Conservation (phyloP, 1,140 invertebrate species). For the Thaumatotibia leucotreta region DNA sequence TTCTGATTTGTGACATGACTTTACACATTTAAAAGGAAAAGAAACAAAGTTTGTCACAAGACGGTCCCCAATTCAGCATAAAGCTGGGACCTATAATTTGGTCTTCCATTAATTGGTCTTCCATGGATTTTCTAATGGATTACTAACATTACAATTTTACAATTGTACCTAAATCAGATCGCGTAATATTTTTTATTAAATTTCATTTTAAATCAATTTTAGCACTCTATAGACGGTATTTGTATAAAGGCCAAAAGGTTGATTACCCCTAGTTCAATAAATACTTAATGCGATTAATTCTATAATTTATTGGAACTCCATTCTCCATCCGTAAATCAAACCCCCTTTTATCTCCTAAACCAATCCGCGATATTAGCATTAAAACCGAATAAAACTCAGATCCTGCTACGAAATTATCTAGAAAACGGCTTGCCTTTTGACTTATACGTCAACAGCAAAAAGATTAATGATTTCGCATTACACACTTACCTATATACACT, state of each 20-base stretch:
- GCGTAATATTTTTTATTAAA: too few relatives aligned
- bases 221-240: too few relatives aligned
- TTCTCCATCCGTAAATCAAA: neutral
- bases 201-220: too few relatives aligned
- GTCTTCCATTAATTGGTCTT: too few relatives aligned
- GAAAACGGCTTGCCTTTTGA: neutral
- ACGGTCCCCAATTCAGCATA: too few relatives aligned
- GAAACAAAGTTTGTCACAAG: too few relatives aligned
- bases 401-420: neutral
- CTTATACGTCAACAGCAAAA: neutral
- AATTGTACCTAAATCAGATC: too few relatives aligned
- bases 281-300: neutral
- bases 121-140: too few relatives aligned
- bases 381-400: neutral
- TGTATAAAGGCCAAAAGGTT: neutral
- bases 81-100: too few relatives aligned
- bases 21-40: too few relatives aligned
- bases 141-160: too few relatives aligned
- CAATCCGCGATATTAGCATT: neutral
- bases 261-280: neutral
- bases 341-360: neutral
- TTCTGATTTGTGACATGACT: too few relatives aligned
- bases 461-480: neutral
- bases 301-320: neutral
- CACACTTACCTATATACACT: neutral